Base-by-base conservation (phyloP, 2,888 invertebrate species). In the Gari tellinella region DNA sequence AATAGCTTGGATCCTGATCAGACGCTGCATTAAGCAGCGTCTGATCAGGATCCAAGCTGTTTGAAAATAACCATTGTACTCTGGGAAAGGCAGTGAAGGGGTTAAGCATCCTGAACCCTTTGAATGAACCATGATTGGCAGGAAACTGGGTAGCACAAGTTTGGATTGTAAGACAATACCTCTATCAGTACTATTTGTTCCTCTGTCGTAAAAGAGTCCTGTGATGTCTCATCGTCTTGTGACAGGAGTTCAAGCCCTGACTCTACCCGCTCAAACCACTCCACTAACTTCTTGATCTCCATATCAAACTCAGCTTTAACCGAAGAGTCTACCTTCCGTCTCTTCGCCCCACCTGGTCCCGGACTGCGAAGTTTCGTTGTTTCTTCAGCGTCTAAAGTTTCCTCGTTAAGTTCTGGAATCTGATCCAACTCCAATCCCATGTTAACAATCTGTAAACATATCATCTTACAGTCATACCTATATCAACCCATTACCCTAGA, bases 171-270 rank as follows among this genome's bases (percentile, higher is more conserved):
- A n/a, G n/a, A n/a, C n/a, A n/a, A 46, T 66, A 91, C 91, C 88
- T 90, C 86, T 26, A 91, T 80, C 0, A 91, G 81, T 21, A 91
- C 91, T 21, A 88, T 56, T 76, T 92, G 94, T 78, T 94, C 93
- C 73, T 94, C 93, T 12, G 94, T 91, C 8, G 93, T 93, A 67
- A 93, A 92, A 69, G 93, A 93, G 53, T 94, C 94, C 55, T 94
- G 79, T 2, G 93, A 67, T 93, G 93, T 68, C 2, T 69, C 68
- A 17, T 86, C 81, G 55, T 89, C 89, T 1, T 83, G 81, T 10
- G 87, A 86, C 21, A 90, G 83, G 38, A 91, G 80, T 53, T 89
- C 89, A 21, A 91, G 80, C 1, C 88, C 89, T 19, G 90, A 83
- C 74, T 90, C 91, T 1, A 89, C 86, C 70, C 86, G 85, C 51